Conservation (phyloP, 2,797 vertebrate species). For the Mionectes olivaceus region DNA sequence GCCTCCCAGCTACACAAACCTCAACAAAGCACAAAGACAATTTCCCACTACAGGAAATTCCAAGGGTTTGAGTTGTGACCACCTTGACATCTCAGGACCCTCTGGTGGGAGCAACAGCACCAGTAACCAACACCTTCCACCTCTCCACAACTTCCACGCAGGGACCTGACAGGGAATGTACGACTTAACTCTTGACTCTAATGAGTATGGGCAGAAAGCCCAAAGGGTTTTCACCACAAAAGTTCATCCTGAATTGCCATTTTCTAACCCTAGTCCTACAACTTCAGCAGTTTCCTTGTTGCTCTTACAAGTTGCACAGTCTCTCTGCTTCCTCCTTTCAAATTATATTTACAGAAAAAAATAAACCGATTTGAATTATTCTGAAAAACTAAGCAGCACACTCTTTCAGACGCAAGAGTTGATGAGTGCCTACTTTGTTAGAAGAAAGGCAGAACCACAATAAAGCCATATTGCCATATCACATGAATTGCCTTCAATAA, state of each 20-base stretch:
- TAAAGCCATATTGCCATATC: background rate
- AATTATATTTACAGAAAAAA: background rate
- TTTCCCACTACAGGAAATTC: background rate
- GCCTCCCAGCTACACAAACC: background rate
- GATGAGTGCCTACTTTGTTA: background rate
- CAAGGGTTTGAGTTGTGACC: accelerated
- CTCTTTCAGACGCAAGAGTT: background rate
- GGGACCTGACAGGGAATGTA: background rate
- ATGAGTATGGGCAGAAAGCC: background rate
- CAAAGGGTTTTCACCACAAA: background rate
- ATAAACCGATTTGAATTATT: background rate
- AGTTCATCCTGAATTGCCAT: background rate
- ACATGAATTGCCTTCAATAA: background rate
- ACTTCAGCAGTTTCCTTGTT: background rate
- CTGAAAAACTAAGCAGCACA: background rate
- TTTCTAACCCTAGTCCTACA: background rate
- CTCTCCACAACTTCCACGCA: accelerated
- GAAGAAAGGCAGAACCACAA: background rate
- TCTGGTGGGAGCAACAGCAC: background rate
- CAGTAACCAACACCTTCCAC: background rate
- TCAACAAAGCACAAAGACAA: background rate
- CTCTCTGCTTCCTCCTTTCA: background rate
- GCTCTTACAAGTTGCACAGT: background rate
- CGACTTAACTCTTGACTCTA: background rate
- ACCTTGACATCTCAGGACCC: background rate